Evolutionary conservation across 2,888 invertebrate genomes (phyloP).

Genomic region (Idaea biselata): DNA sequence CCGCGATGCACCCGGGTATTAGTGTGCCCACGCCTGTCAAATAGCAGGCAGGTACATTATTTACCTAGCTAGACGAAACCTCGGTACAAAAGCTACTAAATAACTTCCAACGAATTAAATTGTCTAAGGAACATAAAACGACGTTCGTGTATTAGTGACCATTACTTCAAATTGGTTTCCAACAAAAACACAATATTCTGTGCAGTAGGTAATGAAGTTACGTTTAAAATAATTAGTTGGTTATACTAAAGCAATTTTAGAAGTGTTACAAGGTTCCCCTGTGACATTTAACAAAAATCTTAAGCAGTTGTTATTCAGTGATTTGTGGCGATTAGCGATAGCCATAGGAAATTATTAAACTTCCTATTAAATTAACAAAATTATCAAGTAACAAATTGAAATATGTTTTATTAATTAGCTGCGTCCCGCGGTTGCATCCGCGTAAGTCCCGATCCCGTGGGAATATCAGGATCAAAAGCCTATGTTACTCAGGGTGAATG

Average conservation of each 20-base stretch:
- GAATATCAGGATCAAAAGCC: no score
- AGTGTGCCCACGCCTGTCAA: no score
- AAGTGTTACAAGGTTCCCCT: slow-evolving; percentile 66
- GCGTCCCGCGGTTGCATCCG: no score
- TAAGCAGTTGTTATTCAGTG: slow-evolving; percentile 30
- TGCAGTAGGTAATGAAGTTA: slow-evolving; percentile 53
- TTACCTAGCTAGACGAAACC: no score
- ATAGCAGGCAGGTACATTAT: no score
- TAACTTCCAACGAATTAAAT: background rate
- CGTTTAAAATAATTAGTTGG: slow-evolving; percentile 49
- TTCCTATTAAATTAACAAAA: background rate
- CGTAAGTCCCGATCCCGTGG: no score
- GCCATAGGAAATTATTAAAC: slow-evolving; percentile 7
- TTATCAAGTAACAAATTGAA: no score
- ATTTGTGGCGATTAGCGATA: slow-evolving; percentile 30
- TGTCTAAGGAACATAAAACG: background rate
- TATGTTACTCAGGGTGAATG: no score
- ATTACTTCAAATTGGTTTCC: slow-evolving; percentile 49
- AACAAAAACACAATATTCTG: slow-evolving; percentile 42
- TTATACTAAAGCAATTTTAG: slow-evolving; percentile 49
- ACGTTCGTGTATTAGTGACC: slow-evolving; percentile 32
- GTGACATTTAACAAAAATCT: slow-evolving; percentile 50
- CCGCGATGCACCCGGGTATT: no score
- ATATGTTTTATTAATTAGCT: no score
- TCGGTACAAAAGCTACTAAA: no score